phyloP scores from a whole-genome alignment of 2,888 invertebrate species.

The Drosophila sordidula region DNA sequence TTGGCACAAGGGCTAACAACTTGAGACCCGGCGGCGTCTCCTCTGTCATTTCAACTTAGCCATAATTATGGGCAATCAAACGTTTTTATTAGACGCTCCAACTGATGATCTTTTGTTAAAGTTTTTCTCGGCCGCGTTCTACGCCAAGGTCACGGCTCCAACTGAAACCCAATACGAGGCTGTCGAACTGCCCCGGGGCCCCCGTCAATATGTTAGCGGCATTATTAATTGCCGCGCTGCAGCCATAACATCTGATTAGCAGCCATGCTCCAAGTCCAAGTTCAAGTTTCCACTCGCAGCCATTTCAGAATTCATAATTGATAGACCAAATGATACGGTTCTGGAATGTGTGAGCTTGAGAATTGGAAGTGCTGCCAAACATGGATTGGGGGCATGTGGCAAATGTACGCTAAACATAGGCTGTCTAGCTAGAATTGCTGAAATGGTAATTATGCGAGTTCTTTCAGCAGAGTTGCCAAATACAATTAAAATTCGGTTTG shows the following conservation, averaged over 20 bases:
- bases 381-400: constrained; percentile 34
- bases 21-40: constrained; percentile 45
- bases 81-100: constrained; percentile 65
- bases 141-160: constrained; percentile 42
- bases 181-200: constrained; percentile 10
- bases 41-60: constrained; percentile 49
- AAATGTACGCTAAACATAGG: constrained; percentile 18
- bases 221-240: constrained; percentile 36
- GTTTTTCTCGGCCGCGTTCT: constrained; percentile 3
- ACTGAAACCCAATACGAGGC: constrained; percentile 21
- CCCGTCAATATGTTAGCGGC: constrained; percentile 19
- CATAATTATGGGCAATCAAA: constrained; percentile 74
- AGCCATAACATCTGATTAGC: constrained; percentile 43
- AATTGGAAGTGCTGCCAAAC: constrained; percentile 33
- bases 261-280: constrained; percentile 3
- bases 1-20: constrained; percentile 51
- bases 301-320: constrained; percentile 59
- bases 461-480: no score
- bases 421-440: constrained; percentile 3
- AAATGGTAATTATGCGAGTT: constrained; percentile 7
- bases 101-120: constrained; percentile 63
- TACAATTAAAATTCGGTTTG: no score
- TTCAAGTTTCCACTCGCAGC: constrained; percentile 15
- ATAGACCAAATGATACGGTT: constrained; percentile 58
- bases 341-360: constrained; percentile 38